These are phyloP conservation scores for Drosophila merina DNA, from an alignment of 2,888 invertebrate genomes.

Conservation along the genomic window DNA sequence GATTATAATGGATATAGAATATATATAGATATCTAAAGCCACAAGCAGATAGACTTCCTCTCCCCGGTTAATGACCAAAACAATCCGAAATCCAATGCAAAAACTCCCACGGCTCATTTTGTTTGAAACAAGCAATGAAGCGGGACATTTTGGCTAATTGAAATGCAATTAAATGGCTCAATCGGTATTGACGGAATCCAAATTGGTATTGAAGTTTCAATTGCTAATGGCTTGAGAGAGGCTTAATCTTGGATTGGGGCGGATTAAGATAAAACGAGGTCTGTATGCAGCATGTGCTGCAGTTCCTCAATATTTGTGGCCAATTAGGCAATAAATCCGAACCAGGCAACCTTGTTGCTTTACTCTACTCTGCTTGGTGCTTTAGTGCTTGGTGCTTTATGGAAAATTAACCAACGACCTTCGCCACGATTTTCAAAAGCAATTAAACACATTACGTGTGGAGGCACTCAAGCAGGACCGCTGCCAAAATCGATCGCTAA, in stretches of 20 bases:
- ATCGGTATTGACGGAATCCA: conserved; percentile 30
- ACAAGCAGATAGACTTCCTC: neutral
- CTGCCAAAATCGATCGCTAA: conserved; percentile 35
- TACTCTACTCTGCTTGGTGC: neutral
- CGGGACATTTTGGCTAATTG: conserved; percentile 70
- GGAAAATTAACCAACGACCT: conserved; percentile 65
- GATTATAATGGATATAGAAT: neutral
- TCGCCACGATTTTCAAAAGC: conserved; percentile 67
- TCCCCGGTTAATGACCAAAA: neutral
- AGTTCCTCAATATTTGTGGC: conserved; percentile 74
- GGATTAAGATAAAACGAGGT: conserved; percentile 21
- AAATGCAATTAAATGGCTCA: conserved; percentile 67
- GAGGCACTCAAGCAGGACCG: conserved; percentile 74
- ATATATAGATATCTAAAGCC: neutral
- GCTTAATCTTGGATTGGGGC: conserved; percentile 9
- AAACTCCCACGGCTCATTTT: conserved; percentile 35
- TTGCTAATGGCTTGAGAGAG: neutral
- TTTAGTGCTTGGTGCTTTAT: conserved; percentile 42
- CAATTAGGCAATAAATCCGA: conserved; percentile 41
- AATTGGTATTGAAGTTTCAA: conserved; percentile 2
- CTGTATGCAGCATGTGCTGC: conserved; percentile 52
- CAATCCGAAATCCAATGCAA: neutral
- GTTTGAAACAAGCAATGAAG: conserved; percentile 58
- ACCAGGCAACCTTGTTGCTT: conserved; percentile 52
- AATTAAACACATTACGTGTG: conserved; percentile 56